Evolutionary conservation across 2,888 invertebrate genomes (phyloP).

Genomic region (Noctua janthe): DNA sequence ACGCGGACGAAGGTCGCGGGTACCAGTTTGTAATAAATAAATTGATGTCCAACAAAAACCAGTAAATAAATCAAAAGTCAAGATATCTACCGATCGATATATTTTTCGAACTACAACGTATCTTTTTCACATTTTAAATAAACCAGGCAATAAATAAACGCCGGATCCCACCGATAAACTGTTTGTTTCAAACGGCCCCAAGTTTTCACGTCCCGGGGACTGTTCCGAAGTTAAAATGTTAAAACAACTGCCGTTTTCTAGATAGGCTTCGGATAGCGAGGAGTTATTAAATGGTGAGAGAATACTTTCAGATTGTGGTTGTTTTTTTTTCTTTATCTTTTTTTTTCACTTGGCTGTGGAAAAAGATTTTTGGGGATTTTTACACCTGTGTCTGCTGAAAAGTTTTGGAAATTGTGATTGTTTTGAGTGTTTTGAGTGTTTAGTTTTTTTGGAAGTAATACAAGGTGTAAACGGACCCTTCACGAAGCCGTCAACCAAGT

Average conservation of each 20-base stretch:
- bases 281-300: constrained; percentile 43
- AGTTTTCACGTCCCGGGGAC: constrained; percentile 37
- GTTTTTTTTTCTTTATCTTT: background rate
- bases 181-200: constrained; percentile 35
- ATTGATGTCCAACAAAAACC: background rate
- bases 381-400: constrained; percentile 7
- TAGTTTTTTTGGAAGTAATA: background rate
- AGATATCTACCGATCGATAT: constrained; percentile 17
- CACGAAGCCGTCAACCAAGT: no score
- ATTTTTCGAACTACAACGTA: constrained; percentile 20
- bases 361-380: background rate
- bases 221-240: constrained; percentile 52
- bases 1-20: no score
- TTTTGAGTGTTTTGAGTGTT: background rate
- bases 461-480: no score
- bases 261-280: constrained; percentile 36
- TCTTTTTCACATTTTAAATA: constrained; percentile 51
- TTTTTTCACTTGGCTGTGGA: constrained; percentile 14
- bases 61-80: constrained; percentile 36
- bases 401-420: background rate
- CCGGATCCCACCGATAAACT: constrained; percentile 50
- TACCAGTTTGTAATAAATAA: background rate
- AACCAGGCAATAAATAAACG: constrained; percentile 55
- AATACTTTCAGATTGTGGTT: constrained; percentile 19
- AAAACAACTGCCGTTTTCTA: constrained; percentile 52